phyloP scores from a whole-genome alignment of 2,797 vertebrate species.

The Pseudomugil gertrudae region DNA sequence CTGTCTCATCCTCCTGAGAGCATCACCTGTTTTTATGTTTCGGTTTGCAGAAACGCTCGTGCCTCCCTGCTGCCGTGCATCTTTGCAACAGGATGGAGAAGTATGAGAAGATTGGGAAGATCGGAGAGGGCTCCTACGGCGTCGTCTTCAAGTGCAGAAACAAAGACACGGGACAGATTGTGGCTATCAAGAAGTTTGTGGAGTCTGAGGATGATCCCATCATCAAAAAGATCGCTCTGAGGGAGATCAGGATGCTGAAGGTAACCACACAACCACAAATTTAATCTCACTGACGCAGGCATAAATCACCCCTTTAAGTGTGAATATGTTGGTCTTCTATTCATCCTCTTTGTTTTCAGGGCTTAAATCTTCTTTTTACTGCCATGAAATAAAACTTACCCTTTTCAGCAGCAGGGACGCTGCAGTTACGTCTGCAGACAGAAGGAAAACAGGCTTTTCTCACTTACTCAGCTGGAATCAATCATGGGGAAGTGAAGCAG shows the following conservation, averaged over 20 bases:
- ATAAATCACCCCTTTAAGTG: not conserved
- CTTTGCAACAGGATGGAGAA: slow-evolving; percentile 85
- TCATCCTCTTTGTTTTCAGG: slow-evolving; percentile 4
- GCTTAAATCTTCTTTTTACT: slow-evolving; percentile 23
- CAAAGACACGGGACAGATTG: slow-evolving; percentile 89
- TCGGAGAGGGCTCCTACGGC: slow-evolving; percentile 94
- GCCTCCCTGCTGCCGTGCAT: not conserved
- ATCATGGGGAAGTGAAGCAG: not conserved
- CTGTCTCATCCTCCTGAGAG: not conserved
- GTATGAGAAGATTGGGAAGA: slow-evolving; percentile 93
- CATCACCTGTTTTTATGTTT: not conserved
- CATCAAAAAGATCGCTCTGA: slow-evolving; percentile 92
- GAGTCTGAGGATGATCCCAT: slow-evolving; percentile 94
- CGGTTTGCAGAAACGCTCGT: not conserved
- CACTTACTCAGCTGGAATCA: not conserved
- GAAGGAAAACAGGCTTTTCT: slow-evolving; percentile 20
- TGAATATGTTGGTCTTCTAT: not conserved
- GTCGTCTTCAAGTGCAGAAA: slow-evolving; percentile 95
- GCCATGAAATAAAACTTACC: slow-evolving; percentile 13
- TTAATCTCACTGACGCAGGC: not conserved
- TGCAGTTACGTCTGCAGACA: slow-evolving; percentile 21
- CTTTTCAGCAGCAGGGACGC: slow-evolving; percentile 22
- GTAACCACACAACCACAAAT: slow-evolving; percentile 58
- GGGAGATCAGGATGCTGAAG: slow-evolving; percentile 95
- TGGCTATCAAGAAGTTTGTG: slow-evolving; percentile 96